These are phyloP conservation scores for Micromys minutus DNA, from an alignment of 2,113 vertebrate genomes.

Conservation along the genomic window DNA sequence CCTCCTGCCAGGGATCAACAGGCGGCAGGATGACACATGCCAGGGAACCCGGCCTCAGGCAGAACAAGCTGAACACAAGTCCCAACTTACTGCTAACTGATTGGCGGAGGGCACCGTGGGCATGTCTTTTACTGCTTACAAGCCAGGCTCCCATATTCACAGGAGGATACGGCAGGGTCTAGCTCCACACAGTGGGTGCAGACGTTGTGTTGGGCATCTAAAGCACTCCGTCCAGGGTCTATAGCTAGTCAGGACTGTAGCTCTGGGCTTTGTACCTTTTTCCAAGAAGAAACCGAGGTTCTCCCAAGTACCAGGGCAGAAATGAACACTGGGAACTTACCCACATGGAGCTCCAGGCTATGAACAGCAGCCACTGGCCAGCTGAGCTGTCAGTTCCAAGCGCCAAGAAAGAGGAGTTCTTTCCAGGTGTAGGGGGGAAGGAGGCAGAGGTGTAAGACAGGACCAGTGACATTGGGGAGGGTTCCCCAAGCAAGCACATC, in stretches of 20 bases:
- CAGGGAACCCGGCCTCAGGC: background rate
- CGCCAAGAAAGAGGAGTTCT: background rate
- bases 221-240: rapidly evolving
- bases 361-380: background rate
- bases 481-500: background rate
- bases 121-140: background rate
- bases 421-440: background rate
- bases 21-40: background rate
- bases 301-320: background rate
- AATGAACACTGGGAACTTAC: background rate
- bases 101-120: background rate
- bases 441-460: background rate
- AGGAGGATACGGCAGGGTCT: background rate
- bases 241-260: background rate
- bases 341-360: background rate
- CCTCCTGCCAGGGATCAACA: background rate
- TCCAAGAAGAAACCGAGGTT: background rate
- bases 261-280: background rate
- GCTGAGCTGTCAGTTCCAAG: background rate
- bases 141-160: background rate
- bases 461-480: background rate
- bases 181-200: background rate
- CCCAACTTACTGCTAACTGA: background rate
- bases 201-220: background rate
- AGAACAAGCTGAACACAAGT: background rate